Percentiles rank a stretch among this genome's conserved stretches.
phyloP scores from a whole-genome alignment of 1,140 invertebrate genomes.

The Procambarus virginalis region DNA sequence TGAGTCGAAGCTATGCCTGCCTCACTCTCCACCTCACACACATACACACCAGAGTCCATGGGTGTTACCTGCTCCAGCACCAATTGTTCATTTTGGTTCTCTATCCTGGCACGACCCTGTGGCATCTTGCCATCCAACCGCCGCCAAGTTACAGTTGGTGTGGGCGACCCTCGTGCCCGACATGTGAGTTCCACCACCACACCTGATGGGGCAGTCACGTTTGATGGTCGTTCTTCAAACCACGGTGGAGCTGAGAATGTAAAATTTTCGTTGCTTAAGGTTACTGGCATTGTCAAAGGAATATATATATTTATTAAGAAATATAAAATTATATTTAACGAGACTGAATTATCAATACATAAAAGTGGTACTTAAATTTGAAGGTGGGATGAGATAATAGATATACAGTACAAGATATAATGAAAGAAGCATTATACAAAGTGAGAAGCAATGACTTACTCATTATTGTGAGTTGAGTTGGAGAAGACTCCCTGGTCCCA shows the following conservation, averaged over 20 bases:
- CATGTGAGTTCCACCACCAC: slow-evolving; percentile 38
- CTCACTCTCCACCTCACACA: slow-evolving; percentile 48
- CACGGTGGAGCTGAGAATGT: slow-evolving; percentile 28
- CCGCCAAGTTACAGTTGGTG: slow-evolving; percentile 29
- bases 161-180: slow-evolving; percentile 11
- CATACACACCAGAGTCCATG: slow-evolving; percentile 42
- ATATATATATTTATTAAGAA: background rate
- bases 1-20: slow-evolving; percentile 13
- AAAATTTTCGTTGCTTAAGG: background rate
- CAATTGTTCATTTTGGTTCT: slow-evolving; percentile 22
- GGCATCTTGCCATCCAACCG: slow-evolving; percentile 48
- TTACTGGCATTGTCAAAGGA: background rate
- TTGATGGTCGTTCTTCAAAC: slow-evolving; percentile 40
- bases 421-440: no score
- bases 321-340: background rate
- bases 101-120: slow-evolving; percentile 9
- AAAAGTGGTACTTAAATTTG: background rate
- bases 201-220: slow-evolving; percentile 35
- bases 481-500: slow-evolving; percentile 7
- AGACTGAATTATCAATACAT: background rate
- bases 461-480: slow-evolving; percentile 22
- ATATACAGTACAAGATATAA: no score
- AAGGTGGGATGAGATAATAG: no score
- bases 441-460: slow-evolving; percentile 29
- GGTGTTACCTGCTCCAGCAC: slow-evolving; percentile 33